Percentiles rank a stretch among this genome's conserved stretches.
Evolutionary conservation across 1,140 invertebrate genomes (phyloP).

Genomic region (Caenorhabditis tropicalis): DNA sequence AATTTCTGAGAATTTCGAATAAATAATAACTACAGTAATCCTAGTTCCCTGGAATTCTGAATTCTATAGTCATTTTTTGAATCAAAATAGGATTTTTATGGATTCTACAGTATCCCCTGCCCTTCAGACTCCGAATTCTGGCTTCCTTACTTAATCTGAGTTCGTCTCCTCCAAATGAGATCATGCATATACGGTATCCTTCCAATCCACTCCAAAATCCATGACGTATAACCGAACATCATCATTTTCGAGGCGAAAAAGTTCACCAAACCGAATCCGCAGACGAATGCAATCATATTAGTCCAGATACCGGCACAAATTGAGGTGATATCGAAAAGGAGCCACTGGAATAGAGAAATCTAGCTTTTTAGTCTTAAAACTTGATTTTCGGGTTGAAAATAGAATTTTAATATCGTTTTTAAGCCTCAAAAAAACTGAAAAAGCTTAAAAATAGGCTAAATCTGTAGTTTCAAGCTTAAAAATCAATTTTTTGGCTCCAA

Average conservation of each 20-base stretch:
- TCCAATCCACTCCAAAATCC: not conserved
- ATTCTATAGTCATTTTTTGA: no score
- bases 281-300: slow-evolving; percentile 52
- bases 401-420: no score
- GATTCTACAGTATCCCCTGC: not conserved
- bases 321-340: slow-evolving; percentile 44
- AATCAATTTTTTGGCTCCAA: not conserved
- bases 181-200: not conserved
- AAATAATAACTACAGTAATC: no score
- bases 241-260: slow-evolving; percentile 10
- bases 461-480: no score
- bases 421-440: no score
- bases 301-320: slow-evolving; percentile 50
- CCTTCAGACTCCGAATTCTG: no score
- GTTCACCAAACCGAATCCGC: slow-evolving; percentile 51
- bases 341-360: slow-evolving; percentile 55
- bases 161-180: slow-evolving; percentile 30
- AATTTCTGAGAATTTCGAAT: no score
- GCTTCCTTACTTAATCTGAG: slow-evolving; percentile 19
- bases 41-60: no score
- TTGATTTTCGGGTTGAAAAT: no score
- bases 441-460: no score
- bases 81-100: no score
- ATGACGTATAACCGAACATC: not conserved
- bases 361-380: no score